Evolutionary conservation across 2,888 invertebrate genomes (phyloP), one percentile per base, ranked within the genome.

Genomic region (Agrochola litura): DNA sequence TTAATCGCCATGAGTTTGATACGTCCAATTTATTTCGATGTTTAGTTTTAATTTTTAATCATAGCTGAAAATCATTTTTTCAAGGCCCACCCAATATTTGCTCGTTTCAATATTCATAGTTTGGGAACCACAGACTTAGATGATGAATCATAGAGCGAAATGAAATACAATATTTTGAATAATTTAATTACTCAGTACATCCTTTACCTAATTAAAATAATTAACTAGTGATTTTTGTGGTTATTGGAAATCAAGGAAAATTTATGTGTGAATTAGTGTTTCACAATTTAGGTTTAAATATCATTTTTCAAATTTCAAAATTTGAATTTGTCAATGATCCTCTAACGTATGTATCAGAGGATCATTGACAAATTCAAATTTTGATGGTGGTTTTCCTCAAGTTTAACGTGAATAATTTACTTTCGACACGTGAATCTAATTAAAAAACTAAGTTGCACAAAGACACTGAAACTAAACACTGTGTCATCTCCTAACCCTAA

Each of bases 311-410:
- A n/a, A n/a, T n/a, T n/a, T n/a, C n/a, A n/a, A n/a, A n/a, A n/a
- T n/a, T n/a, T n/a, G n/a, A n/a, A n/a, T n/a, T n/a, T n/a, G n/a
- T n/a, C n/a, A n/a, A n/a, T n/a, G n/a, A n/a, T n/a, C n/a, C n/a
- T n/a, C n/a, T n/a, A n/a, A n/a, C n/a, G n/a, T n/a, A n/a, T n/a
- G n/a, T n/a, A n/a, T 37, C 58, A 16, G 5, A 16, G 25, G 14
- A 66, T n/a, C n/a, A 52, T 61, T 68, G 30, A 14, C 10, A 30
- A 43, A 43, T 68, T 25, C 6, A 41, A 25, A 6, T 58, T 58
- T 43, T 14, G 14, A 14, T 43, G 8, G 30, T 16, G 30, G 60
- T 81, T 76, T 80, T 61, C 49, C 68, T 65, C 14, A 56, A n/a
- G 52, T 19, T n/a, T 54, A 4, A 58, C n/a, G 16, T 76, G n/a